Base-by-base conservation (phyloP, 2,797 vertebrate genomes). In the Danio choprae region DNA sequence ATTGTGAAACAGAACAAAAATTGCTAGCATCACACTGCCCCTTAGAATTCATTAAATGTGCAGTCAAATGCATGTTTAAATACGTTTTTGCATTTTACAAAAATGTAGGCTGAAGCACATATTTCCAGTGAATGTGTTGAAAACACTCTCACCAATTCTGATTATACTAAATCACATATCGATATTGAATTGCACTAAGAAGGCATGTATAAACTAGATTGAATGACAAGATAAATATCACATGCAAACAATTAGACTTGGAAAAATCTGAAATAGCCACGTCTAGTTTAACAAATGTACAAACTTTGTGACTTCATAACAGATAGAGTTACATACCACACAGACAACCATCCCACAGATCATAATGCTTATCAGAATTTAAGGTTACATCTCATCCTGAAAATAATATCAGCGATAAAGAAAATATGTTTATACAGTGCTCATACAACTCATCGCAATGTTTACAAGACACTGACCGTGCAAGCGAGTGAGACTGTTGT, bases 391-490 rank as follows among this genome's bases (percentile, higher is more conserved):
- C 40, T 67, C 18, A 77, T 51, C 18, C 12, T 58, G 51, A 77
- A 68, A 58, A 46, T 68, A 48, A 44, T 56, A 56, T 58, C 41
- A 38, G 4, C 38, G 53, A 68, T 68, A 56, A 46, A 46, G 40
- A 46, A 76, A 44, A 77, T n/a, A 68, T 20, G 41, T 68, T 58
- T 15, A 58, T 12, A 67, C 15, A 18, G 36, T 29, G 50, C 16
- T 55, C 63, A 38, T 51, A 77, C 40, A 48, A 56, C 29, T 68
- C 63, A 68, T 38, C 5, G 43, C 55, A 51, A 51, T 64, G 68
- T 65, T 84, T 51, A 77, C 56, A 63, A 56, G 58, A 70, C 40
- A 44, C 40, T 60, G 44, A 68, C 38, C 12, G n/a, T 51, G 59
- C 15, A 40, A 63, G 43, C 10, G 67, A 48, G 40, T 78, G 63